Evolutionary conservation across 2,113 vertebrate genomes (phyloP).

Genomic region (Ptyas mucosa): DNA sequence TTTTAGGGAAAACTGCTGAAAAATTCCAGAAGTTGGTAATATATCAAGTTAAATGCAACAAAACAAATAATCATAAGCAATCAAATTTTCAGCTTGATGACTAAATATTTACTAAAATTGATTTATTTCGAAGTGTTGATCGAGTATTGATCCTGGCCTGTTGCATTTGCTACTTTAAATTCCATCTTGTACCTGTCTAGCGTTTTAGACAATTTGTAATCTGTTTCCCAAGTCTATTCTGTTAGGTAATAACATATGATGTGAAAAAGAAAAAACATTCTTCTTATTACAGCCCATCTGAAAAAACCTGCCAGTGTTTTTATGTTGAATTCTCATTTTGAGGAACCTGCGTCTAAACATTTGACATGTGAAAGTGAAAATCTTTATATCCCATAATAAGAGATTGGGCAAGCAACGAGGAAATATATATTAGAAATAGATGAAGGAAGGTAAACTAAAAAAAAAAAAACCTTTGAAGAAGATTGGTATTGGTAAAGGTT

Average conservation of each 20-base stretch:
- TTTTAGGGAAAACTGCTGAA: not conserved
- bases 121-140: constrained; percentile 60
- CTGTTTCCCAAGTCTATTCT: constrained; percentile 55
- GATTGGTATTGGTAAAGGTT: not conserved
- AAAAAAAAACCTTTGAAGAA: not conserved
- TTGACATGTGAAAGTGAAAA: not conserved
- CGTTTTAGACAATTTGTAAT: constrained; percentile 53
- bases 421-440: not conserved
- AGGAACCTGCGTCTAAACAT: constrained; percentile 64
- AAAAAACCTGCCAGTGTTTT: constrained; percentile 69
- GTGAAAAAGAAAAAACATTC: constrained; percentile 62
- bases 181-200: constrained; percentile 57
- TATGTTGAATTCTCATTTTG: constrained; percentile 71
- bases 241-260: constrained; percentile 63
- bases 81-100: not conserved
- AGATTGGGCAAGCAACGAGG: not conserved
- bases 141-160: constrained; percentile 63
- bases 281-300: constrained; percentile 62
- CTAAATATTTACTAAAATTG: constrained; percentile 34
- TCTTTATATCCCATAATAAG: not conserved
- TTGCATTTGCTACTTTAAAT: constrained; percentile 63
- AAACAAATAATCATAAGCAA: not conserved
- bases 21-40: not conserved
- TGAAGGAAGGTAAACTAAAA: not conserved
- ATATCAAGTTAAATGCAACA: not conserved